phyloP scores from a whole-genome alignment of 2,113 vertebrate species.

The Muntiacus muntjak region DNA sequence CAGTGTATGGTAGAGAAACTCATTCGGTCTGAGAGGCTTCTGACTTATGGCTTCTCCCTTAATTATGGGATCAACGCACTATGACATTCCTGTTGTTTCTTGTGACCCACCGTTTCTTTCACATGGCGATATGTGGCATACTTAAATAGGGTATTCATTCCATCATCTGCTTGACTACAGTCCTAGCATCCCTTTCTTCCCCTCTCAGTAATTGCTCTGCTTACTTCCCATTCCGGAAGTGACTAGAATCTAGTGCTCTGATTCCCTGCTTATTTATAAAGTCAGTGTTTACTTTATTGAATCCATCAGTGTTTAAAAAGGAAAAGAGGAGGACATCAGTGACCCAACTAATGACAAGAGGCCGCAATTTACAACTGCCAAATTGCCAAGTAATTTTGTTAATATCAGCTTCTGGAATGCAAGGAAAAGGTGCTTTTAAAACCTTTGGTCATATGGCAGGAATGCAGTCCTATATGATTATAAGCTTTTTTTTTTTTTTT shows the following conservation, averaged over 20 bases:
- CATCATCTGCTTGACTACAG: constrained; percentile 12
- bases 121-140: neutral
- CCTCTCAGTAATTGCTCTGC: neutral
- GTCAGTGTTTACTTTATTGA: constrained; percentile 47
- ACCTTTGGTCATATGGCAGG: neutral
- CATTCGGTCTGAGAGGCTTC: neutral
- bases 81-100: neutral
- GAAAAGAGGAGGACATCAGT: constrained; percentile 24
- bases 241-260: neutral
- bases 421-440: constrained; percentile 9
- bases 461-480: neutral
- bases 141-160: constrained; percentile 40
- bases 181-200: neutral
- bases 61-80: constrained; percentile 50
- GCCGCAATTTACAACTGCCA: constrained; percentile 46
- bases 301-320: constrained; percentile 50
- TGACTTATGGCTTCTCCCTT: constrained; percentile 36
- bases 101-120: constrained; percentile 33
- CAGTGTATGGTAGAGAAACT: neutral
- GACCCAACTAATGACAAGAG: constrained; percentile 45
- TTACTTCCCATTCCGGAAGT: constrained; percentile 25
- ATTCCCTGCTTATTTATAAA: constrained; percentile 52
- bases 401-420: constrained; percentile 35
- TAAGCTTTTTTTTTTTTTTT: neutral
- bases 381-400: constrained; percentile 58